These are phyloP conservation scores for Mobula hypostoma DNA, from an alignment of 2,113 vertebrate genomes.

Conservation along the genomic window DNA sequence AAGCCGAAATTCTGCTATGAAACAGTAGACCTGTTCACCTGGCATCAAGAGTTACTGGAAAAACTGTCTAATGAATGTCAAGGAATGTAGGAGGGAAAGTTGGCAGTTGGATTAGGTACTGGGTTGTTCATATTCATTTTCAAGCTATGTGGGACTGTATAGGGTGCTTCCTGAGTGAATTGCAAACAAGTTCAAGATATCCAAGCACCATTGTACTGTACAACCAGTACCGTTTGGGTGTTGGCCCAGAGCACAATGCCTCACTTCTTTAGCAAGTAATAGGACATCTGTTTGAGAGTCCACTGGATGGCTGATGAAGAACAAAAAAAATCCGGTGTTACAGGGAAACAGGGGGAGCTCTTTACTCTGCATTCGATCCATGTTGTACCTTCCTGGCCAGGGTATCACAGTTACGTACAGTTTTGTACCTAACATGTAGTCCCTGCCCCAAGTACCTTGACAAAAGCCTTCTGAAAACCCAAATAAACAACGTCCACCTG, in stretches of 20 bases:
- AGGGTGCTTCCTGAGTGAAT: not conserved
- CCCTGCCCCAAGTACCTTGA: not conserved
- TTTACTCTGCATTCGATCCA: not conserved
- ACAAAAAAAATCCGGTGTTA: not conserved
- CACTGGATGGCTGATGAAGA: not conserved
- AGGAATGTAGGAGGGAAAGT: not conserved
- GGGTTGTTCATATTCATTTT: not conserved
- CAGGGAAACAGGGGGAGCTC: not conserved
- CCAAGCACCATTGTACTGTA: not conserved
- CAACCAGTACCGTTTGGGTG: not conserved
- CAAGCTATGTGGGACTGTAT: not conserved
- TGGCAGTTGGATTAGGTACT: not conserved
- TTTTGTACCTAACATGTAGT: not conserved
- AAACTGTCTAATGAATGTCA: not conserved
- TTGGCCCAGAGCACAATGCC: not conserved
- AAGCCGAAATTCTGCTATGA: not conserved
- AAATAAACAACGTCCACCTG: too few relatives aligned
- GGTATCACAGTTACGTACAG: not conserved
- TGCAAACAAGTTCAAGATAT: not conserved
- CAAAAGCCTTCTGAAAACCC: too few relatives aligned
- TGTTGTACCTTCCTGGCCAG: not conserved
- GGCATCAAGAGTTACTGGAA: not conserved
- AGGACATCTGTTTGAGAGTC: not conserved
- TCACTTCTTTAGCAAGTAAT: not conserved
- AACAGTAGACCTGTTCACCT: not conserved